phyloP scores from a whole-genome alignment of 1,140 invertebrate genomes.

The Temnothorax longispinosus region DNA sequence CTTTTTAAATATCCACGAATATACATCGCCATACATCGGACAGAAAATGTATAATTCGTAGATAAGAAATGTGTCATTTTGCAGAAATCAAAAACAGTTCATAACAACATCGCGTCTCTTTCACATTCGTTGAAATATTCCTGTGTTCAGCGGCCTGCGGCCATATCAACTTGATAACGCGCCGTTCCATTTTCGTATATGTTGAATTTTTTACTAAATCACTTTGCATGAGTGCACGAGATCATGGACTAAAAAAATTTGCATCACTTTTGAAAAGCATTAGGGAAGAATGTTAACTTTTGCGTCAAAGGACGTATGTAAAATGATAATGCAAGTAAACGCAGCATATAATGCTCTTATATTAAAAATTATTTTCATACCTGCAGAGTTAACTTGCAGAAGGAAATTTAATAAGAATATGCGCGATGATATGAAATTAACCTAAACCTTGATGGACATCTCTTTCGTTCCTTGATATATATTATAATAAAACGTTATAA shows the following conservation, averaged over 20 bases:
- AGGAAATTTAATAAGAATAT: background rate
- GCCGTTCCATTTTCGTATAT: background rate
- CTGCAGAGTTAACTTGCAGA: background rate
- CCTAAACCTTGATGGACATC: background rate
- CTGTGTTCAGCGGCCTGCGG: background rate
- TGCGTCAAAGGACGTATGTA: background rate
- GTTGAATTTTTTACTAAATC: conserved; percentile 47
- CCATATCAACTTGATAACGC: conserved; percentile 7
- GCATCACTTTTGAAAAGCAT: conserved; percentile 29
- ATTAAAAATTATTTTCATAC: background rate
- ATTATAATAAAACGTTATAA: background rate
- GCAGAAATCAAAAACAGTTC: background rate
- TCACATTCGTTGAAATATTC: conserved; percentile 9
- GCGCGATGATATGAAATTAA: background rate
- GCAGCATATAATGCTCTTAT: background rate
- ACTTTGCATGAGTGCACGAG: conserved; percentile 2
- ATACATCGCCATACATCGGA: too few relatives aligned
- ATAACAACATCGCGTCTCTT: background rate
- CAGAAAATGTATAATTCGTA: background rate
- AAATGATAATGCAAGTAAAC: conserved; percentile 2
- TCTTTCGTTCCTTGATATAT: background rate
- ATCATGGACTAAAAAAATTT: conserved; percentile 13
- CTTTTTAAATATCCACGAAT: too few relatives aligned
- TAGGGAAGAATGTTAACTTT: conserved; percentile 1
- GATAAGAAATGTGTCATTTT: background rate